Conservation (phyloP, 2,888 invertebrate species). For the Rhimphoctona megacephalus region DNA sequence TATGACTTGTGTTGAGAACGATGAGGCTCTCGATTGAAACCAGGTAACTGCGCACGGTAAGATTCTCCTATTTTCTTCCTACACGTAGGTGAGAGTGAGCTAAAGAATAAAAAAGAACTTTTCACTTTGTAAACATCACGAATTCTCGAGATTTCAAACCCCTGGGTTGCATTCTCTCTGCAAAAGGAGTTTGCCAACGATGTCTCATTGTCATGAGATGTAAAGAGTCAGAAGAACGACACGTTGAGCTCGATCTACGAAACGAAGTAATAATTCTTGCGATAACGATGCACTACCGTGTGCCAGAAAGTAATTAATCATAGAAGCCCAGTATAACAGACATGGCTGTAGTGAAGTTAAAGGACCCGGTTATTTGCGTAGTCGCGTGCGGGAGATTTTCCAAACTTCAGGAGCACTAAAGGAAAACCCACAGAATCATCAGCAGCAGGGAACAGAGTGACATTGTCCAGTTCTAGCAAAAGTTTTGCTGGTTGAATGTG, state of each 20-base stretch:
- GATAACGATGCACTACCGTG: conserved; percentile 47
- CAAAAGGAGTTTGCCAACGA: conserved; percentile 30
- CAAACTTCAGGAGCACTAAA: conserved; percentile 36
- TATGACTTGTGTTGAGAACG: conserved; percentile 1
- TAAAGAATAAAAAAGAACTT: conserved; percentile 23
- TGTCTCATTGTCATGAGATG: conserved; percentile 47
- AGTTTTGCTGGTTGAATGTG: conserved; percentile 77
- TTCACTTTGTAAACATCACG: conserved; percentile 53
- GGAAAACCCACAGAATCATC: conserved; percentile 33
- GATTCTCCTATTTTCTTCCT: conserved; percentile 31
- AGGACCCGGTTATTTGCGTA: conserved; percentile 10
- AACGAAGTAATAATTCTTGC: conserved; percentile 33
- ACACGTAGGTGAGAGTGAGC: not conserved
- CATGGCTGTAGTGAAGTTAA: conserved; percentile 2
- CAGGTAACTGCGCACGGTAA: not conserved
- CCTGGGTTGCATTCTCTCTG: not conserved
- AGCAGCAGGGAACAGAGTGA: conserved; percentile 43
- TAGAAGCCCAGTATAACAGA: not conserved
- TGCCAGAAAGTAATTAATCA: conserved; percentile 56
- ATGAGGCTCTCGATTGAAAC: conserved; percentile 29
- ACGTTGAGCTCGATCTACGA: conserved; percentile 25
- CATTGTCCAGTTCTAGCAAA: conserved; percentile 49
- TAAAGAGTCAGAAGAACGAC: conserved; percentile 15
- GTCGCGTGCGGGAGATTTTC: conserved; percentile 59
- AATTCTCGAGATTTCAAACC: conserved; percentile 34